These are phyloP conservation scores for Hypsopygia costalis DNA, from an alignment of 2,888 invertebrate genomes.

Conservation along the genomic window DNA sequence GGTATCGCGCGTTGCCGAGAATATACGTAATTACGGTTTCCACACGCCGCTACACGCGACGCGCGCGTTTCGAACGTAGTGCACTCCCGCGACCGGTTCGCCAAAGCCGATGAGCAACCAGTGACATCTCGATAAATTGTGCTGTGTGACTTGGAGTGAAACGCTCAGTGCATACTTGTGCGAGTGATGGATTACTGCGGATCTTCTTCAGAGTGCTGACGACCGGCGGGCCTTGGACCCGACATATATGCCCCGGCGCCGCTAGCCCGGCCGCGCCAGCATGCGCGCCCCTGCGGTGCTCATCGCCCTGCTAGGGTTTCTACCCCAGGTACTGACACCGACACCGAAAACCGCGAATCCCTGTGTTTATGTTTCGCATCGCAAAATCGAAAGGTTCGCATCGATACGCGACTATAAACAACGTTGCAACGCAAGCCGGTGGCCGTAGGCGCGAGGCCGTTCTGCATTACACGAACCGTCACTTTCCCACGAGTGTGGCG, in stretches of 20 bases:
- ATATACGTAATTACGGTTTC: slow-evolving; percentile 55
- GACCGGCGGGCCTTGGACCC: slow-evolving; percentile 58
- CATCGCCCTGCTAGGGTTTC: slow-evolving; percentile 79
- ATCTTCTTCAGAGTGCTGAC: slow-evolving; percentile 62
- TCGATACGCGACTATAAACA: slow-evolving; percentile 39
- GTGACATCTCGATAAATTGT: slow-evolving; percentile 73
- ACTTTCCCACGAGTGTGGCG: slow-evolving; percentile 70
- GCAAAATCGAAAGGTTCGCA: slow-evolving; percentile 35
- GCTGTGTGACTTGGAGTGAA: slow-evolving; percentile 77
- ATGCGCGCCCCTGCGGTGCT: slow-evolving; percentile 79
- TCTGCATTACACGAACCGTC: slow-evolving; percentile 49
- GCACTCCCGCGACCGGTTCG: slow-evolving; percentile 72
- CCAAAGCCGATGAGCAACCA: slow-evolving; percentile 68
- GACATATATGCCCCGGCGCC: slow-evolving; percentile 75
- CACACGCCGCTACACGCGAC: slow-evolving; percentile 61
- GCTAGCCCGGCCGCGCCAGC: slow-evolving; percentile 74
- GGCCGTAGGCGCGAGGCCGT: slow-evolving; percentile 34
- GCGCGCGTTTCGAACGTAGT: slow-evolving; percentile 78
- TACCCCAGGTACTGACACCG: slow-evolving; percentile 74
- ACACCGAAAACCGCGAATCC: slow-evolving; percentile 62
- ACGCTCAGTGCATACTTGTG: slow-evolving; percentile 70
- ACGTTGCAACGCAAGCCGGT: slow-evolving; percentile 22
- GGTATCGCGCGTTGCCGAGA: slow-evolving; percentile 72
- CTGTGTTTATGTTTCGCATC: slow-evolving; percentile 56
- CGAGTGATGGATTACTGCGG: slow-evolving; percentile 77